Evolutionary conservation across 2,113 vertebrate genomes (phyloP).

Genomic region (Scalopus aquaticus): DNA sequence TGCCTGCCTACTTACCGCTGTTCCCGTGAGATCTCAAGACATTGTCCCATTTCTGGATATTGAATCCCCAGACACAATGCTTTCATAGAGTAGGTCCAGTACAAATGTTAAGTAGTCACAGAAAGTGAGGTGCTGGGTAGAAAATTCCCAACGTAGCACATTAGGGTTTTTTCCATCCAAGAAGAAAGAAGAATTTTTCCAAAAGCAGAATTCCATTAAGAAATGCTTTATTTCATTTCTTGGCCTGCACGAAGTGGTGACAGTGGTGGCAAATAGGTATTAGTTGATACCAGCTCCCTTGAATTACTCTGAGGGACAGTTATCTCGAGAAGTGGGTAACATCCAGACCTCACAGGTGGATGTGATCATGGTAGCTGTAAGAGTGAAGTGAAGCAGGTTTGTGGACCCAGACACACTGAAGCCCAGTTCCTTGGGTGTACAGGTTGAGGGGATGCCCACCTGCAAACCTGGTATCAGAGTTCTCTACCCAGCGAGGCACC

Average conservation of each 20-base stretch:
- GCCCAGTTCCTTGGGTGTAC: neutral
- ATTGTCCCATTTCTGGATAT: neutral
- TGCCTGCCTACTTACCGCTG: neutral
- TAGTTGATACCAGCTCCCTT: neutral
- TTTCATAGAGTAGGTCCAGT: neutral
- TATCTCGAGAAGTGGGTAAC: neutral
- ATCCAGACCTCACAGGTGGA: neutral
- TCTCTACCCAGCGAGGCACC: neutral
- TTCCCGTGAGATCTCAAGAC: neutral
- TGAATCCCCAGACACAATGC: neutral
- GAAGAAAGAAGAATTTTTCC: slow-evolving; percentile 26
- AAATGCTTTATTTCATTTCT: neutral
- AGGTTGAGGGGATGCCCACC: neutral
- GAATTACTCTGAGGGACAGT: neutral
- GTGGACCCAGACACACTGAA: neutral
- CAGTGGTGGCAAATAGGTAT: neutral
- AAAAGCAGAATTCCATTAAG: neutral
- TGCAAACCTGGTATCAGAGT: neutral
- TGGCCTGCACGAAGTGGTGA: neutral
- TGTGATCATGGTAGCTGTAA: neutral
- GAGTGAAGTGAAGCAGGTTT: neutral
- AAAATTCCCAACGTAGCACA: neutral
- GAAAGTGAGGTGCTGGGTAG: neutral
- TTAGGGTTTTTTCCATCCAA: neutral
- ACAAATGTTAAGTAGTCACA: neutral